Base-by-base conservation (phyloP, 2,113 vertebrate genomes). In the Loxodonta africana region DNA sequence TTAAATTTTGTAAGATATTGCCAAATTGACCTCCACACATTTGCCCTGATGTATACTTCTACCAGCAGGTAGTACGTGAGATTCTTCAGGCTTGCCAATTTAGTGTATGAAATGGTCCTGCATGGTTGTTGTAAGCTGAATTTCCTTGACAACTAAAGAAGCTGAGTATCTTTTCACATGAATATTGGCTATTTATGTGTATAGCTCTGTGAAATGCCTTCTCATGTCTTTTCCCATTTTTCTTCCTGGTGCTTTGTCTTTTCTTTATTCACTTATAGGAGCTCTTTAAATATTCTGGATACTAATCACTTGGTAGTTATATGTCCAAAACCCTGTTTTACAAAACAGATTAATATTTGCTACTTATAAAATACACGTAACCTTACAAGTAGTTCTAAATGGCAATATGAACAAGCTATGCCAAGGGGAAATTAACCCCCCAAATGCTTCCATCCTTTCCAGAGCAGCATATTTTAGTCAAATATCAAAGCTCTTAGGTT, bases 281-380 rank as follows among this genome's bases (percentile, higher is more conserved):
- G 5, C 53, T 94, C 37, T 89, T 97, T 80, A 81, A 82, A 82
- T 82, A 91, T 33, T 82, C 62, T 60, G 30, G 60, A 44, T 89
- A 76, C 37, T 53, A 87, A 86, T 53, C 41, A 73, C 65, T 94
- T 97, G n/a, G 62, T 74, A 71, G 48, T 63, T 87, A 11, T 76
- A 73, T 83, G 73, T 94, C 28, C 48, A 71, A 90, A 76, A 37
- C 71, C n/a, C 10, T 73, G 9, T 73, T 73, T 73, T 73, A 37
- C 17, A 37, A 37, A 37, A 20, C 15, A 37, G 30, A 37, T 21
- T 4, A 37, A 21, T 73, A 37, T 15, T n/a, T 71, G 6, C 20
- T 73, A 37, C 18, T 37, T 37, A 73, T n/a, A 95, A 65, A 88
- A 73, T 65, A 20, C 37, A 74, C 2, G 17, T 83, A 48, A 46